Evolutionary conservation across 2,797 vertebrate species (phyloP).

Genomic region (Cyprinella venusta): DNA sequence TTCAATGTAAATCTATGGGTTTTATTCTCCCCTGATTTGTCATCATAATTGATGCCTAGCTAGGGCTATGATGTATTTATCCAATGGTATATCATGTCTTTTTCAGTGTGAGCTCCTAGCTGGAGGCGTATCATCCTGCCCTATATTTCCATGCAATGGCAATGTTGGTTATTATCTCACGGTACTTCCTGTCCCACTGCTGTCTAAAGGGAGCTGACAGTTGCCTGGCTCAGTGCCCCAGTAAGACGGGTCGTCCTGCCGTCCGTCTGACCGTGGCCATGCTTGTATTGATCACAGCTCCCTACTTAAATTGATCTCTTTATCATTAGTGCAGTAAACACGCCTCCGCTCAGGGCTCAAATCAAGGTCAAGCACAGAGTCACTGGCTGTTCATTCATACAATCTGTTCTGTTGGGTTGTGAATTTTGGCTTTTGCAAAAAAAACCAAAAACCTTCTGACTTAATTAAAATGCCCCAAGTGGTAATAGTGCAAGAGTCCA

Average conservation of each 20-base stretch:
- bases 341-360: slow-evolving; percentile 26
- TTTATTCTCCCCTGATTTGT: slow-evolving; percentile 35
- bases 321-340: slow-evolving; percentile 39
- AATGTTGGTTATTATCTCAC: slow-evolving; percentile 14
- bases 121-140: slow-evolving; percentile 29
- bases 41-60: slow-evolving; percentile 50
- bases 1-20: background rate
- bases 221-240: slow-evolving; percentile 17
- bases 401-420: slow-evolving; percentile 18
- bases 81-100: slow-evolving; percentile 19
- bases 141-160: slow-evolving; percentile 34
- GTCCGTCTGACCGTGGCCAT: background rate
- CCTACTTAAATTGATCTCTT: slow-evolving; percentile 51
- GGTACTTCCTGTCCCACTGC: slow-evolving; percentile 6
- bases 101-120: slow-evolving; percentile 19
- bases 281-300: slow-evolving; percentile 41
- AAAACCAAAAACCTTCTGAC: slow-evolving; percentile 3
- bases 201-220: slow-evolving; percentile 23
- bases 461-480: background rate
- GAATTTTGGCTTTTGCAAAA: background rate
- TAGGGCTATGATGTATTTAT: slow-evolving; percentile 36
- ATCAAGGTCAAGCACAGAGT: slow-evolving; percentile 50
- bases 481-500: background rate
- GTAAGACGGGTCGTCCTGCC: background rate
- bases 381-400: background rate